Evolutionary conservation across 2,888 invertebrate genomes (phyloP).

Genomic region (Tenthredo scrophulariae): DNA sequence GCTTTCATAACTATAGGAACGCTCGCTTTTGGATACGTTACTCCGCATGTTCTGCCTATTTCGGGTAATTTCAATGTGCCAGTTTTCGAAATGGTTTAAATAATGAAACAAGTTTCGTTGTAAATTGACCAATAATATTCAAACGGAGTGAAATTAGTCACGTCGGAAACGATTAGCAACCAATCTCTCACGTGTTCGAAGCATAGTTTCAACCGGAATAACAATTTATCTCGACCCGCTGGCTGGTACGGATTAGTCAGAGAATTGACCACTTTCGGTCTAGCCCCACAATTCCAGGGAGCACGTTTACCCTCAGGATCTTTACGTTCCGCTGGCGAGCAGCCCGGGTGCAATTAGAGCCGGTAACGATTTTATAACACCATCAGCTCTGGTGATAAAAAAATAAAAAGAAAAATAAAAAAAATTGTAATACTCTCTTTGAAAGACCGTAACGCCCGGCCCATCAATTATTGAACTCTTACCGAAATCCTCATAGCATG

Average conservation of each 20-base stretch:
- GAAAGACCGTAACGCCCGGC: not conserved
- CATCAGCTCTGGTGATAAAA: not conserved
- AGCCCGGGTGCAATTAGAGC: slow-evolving; percentile 18
- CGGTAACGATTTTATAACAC: slow-evolving; percentile 21
- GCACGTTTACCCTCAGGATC: slow-evolving; percentile 31
- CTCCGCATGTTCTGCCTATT: too few species aligned
- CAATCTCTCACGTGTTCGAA: slow-evolving; percentile 35
- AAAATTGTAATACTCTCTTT: not conserved
- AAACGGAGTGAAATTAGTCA: slow-evolving; percentile 25
- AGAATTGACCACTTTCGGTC: slow-evolving; percentile 41
- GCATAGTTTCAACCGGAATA: slow-evolving; percentile 18
- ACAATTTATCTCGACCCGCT: slow-evolving; percentile 44
- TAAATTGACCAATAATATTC: slow-evolving; percentile 4
- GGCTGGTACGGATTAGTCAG: slow-evolving; percentile 25
- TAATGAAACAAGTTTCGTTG: not conserved
- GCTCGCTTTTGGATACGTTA: too few species aligned
- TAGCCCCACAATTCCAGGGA: slow-evolving; percentile 26
- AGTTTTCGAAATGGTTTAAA: not conserved
- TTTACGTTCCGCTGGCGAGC: slow-evolving; percentile 13
- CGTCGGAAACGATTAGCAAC: slow-evolving; percentile 40
- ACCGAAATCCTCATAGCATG: not conserved
- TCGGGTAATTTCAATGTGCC: too few species aligned
- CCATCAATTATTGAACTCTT: slow-evolving; percentile 17
- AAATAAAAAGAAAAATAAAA: not conserved
- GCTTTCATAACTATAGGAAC: not conserved